A percentile compares a stretch with the other conserved stretches of the same genome.
Conservation (phyloP, 2,888 invertebrate species). For the Cerceris rybyensis region DNA sequence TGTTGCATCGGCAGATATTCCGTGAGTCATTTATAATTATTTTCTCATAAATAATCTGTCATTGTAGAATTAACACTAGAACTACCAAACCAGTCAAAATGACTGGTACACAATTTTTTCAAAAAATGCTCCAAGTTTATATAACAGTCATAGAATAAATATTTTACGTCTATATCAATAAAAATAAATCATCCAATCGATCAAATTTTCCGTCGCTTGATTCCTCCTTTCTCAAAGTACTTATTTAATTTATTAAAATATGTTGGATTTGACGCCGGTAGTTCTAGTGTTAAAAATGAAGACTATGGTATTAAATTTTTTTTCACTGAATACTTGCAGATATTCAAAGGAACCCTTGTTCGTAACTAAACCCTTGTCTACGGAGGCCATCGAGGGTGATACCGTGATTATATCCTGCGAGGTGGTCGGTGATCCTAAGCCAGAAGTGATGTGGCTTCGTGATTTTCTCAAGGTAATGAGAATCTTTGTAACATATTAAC, state of each 20-base stretch:
- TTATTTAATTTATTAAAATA: no score
- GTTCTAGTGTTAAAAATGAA: no score
- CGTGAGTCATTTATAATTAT: constrained; percentile 80
- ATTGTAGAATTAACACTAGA: background rate
- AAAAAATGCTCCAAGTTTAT: no score
- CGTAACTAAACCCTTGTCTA: constrained; percentile 90
- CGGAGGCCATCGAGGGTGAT: constrained; percentile 92
- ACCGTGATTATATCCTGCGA: constrained; percentile 93
- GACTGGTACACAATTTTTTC: no score
- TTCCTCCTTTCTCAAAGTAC: no score
- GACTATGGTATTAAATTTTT: background rate
- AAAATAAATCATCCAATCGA: no score
- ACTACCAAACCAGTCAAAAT: no score
- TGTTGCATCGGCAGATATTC: constrained; percentile 78
- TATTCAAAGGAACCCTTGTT: constrained; percentile 93
- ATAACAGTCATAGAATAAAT: no score
- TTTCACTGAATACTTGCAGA: constrained; percentile 81
- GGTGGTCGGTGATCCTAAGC: constrained; percentile 94
- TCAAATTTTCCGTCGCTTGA: no score
- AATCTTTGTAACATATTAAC: constrained; percentile 5
- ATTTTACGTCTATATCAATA: no score
- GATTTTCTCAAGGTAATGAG: constrained; percentile 91
- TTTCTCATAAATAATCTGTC: background rate
- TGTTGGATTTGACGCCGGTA: no score
- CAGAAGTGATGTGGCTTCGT: constrained; percentile 93